Conservation (phyloP, 2,797 vertebrate genomes). For the Diplodus sargus region DNA sequence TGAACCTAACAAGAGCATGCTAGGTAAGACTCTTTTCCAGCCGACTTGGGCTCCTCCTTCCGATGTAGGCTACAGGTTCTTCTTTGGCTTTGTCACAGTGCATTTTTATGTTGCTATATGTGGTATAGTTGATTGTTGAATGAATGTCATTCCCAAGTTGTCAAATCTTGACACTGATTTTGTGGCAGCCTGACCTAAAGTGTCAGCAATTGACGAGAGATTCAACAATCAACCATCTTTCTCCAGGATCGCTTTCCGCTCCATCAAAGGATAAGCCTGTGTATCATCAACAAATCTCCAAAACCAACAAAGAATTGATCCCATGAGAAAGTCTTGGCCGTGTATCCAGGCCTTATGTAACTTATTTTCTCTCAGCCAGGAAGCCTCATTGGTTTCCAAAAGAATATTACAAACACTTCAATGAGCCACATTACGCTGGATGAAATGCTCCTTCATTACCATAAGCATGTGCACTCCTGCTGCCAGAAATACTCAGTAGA, state of each 20-base stretch:
- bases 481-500: not conserved
- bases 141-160: too few relatives aligned
- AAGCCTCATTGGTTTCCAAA: constrained; percentile 12
- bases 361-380: constrained; percentile 3
- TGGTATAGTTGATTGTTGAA: too few relatives aligned
- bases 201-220: too few relatives aligned
- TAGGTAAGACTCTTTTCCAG: constrained; percentile 86
- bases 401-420: constrained; percentile 27
- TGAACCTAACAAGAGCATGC: constrained; percentile 97
- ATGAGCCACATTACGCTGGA: constrained; percentile 36
- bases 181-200: too few relatives aligned
- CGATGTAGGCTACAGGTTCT: not conserved
- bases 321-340: not conserved
- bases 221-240: too few relatives aligned
- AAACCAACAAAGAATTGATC: not conserved
- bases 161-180: too few relatives aligned
- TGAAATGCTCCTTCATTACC: constrained; percentile 9
- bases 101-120: not conserved
- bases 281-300: not conserved
- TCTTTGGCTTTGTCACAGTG: not conserved
- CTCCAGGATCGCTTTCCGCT: too few relatives aligned
- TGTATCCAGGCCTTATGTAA: not conserved
- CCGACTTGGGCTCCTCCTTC: not conserved
- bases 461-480: not conserved
- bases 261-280: too few relatives aligned